phyloP scores from a whole-genome alignment of 2,113 vertebrate genomes.

The Uria aalge region DNA sequence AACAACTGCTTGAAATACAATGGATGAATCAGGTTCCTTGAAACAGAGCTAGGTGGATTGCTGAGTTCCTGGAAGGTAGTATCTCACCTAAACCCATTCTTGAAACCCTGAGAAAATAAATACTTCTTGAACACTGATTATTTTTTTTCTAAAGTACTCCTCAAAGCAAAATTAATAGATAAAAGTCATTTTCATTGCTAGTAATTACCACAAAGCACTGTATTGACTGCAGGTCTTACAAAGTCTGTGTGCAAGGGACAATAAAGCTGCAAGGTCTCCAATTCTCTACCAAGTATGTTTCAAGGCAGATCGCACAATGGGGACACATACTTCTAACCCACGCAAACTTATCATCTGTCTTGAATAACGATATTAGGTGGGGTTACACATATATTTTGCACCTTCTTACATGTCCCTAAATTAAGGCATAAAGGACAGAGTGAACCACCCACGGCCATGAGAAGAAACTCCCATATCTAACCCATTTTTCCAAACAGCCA shows the following conservation, averaged over 20 bases:
- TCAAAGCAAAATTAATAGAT: neutral
- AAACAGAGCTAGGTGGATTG: neutral
- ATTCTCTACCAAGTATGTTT: neutral
- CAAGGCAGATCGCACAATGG: neutral
- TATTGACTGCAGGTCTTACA: neutral
- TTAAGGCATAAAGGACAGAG: neutral
- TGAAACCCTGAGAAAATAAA: slow-evolving; percentile 30
- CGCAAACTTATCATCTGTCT: neutral
- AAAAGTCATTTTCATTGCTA: neutral
- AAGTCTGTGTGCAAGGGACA: neutral
- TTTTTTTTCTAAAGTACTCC: neutral
- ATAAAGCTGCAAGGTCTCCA: neutral
- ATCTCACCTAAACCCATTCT: slow-evolving; percentile 2
- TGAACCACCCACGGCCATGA: neutral
- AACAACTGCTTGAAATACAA: neutral
- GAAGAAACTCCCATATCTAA: neutral
- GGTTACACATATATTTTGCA: neutral
- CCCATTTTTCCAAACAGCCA: neutral
- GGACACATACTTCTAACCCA: neutral
- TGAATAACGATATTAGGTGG: neutral
- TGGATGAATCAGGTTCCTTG: neutral
- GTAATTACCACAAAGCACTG: neutral
- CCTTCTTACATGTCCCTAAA: neutral
- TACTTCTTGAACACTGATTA: neutral
- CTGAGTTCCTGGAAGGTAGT: neutral